These are phyloP conservation scores for Orchestes rusci DNA, from an alignment of 2,888 invertebrate genomes.

Conservation along the genomic window DNA sequence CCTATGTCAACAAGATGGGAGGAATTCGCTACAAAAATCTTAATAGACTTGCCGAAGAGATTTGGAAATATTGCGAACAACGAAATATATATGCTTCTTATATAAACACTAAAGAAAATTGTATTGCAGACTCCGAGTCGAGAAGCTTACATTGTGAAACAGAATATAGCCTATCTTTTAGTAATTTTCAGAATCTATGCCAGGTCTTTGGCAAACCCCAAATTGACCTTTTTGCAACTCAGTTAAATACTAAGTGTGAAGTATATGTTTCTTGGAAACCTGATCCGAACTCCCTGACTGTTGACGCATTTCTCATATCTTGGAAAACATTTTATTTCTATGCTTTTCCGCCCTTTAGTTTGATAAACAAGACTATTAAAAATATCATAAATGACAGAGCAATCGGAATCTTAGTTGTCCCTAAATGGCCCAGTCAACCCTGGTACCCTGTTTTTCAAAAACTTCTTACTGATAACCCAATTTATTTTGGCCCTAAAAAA, in stretches of 20 bases:
- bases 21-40: slow-evolving; percentile 6
- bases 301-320: neutral
- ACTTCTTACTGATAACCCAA: neutral
- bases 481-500: neutral
- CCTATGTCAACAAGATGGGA: slow-evolving; percentile 16
- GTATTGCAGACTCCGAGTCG: slow-evolving; percentile 13
- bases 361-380: neutral
- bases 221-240: slow-evolving; percentile 10
- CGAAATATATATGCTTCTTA: slow-evolving; percentile 17
- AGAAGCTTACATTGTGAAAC: slow-evolving; percentile 2
- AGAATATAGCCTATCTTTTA: neutral
- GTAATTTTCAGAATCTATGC: slow-evolving; percentile 3
- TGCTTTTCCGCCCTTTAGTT: neutral
- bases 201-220: slow-evolving; percentile 1
- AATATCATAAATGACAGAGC: neutral
- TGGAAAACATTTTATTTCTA: neutral
- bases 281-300: neutral
- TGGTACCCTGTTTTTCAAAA: slow-evolving; percentile 2
- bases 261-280: slow-evolving; percentile 7
- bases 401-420: neutral
- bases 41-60: slow-evolving; percentile 5
- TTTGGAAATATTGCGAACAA: slow-evolving; percentile 20
- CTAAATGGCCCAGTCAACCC: neutral
- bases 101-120: slow-evolving; percentile 14
- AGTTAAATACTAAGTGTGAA: slow-evolving; percentile 7